These are phyloP conservation scores for Ctenodactylus gundi DNA, from an alignment of 2,113 vertebrate genomes.

Conservation along the genomic window DNA sequence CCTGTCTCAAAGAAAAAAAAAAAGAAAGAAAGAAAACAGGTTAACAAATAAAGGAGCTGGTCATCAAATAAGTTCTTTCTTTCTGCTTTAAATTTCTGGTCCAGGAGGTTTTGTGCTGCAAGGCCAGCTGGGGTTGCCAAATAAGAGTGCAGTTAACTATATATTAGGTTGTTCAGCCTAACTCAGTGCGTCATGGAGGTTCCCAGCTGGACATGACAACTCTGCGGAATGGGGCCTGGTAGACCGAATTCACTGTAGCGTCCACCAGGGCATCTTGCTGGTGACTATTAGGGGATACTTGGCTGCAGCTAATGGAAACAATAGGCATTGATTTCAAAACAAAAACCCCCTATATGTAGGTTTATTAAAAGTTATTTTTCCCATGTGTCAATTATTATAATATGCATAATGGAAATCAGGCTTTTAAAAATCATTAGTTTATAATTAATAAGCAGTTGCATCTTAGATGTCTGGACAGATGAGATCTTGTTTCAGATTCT, in stretches of 20 bases:
- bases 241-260: background rate
- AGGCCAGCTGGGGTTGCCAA: background rate
- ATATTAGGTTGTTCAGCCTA: background rate
- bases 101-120: slow-evolving; percentile 1
- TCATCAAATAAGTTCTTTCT: slow-evolving; percentile 7
- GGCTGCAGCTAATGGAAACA: background rate
- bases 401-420: background rate
- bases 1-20: too few species aligned
- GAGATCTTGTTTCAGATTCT: background rate
- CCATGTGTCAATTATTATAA: background rate
- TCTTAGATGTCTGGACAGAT: background rate
- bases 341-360: background rate
- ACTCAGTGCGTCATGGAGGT: background rate
- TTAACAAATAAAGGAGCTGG: background rate
- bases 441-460: background rate
- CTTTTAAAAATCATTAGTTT: background rate
- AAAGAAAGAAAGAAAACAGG: too few species aligned
- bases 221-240: background rate
- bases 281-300: background rate
- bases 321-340: background rate
- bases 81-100: background rate
- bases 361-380: background rate
- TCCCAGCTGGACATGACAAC: background rate
- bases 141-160: slow-evolving; percentile 3
- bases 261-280: background rate